Evolutionary conservation across 2,797 vertebrate genomes (phyloP).

Genomic region (Microchirus variegatus): DNA sequence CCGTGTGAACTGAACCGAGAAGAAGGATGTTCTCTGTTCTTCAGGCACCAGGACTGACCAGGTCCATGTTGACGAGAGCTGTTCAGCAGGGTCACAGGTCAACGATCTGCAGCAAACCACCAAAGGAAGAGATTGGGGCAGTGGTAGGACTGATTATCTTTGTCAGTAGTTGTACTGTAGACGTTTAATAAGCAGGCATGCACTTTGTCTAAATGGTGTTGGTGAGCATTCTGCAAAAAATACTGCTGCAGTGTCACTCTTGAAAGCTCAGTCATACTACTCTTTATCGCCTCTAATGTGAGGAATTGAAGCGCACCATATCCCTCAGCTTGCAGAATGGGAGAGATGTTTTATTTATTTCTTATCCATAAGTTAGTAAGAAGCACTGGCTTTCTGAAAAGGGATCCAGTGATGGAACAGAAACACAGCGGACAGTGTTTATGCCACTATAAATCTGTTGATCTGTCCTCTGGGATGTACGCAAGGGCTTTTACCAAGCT

Average conservation of each 20-base stretch:
- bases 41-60: constrained; percentile 36
- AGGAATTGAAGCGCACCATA: constrained; percentile 62
- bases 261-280: constrained; percentile 24
- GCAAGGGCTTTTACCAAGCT: constrained; percentile 55
- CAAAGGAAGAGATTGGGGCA: constrained; percentile 81
- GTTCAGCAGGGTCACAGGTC: constrained; percentile 55
- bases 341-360: constrained; percentile 74
- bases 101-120: constrained; percentile 78
- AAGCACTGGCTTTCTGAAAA: constrained; percentile 49
- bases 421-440: constrained; percentile 52
- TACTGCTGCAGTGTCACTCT: background rate
- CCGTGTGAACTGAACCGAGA: constrained; percentile 15
- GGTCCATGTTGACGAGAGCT: constrained; percentile 39
- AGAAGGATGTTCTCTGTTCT: constrained; percentile 67
- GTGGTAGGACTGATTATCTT: constrained; percentile 73
- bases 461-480: constrained; percentile 63
- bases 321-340: constrained; percentile 47
- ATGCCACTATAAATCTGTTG: constrained; percentile 59
- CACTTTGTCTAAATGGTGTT: background rate
- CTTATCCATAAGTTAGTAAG: constrained; percentile 62
- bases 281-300: constrained; percentile 53
- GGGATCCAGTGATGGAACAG: constrained; percentile 55
- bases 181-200: constrained; percentile 1
- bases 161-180: constrained; percentile 10
- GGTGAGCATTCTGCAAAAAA: too few species aligned